Percentiles rank a stretch among this genome's conserved stretches.
Conservation (phyloP, 2,888 invertebrate species). For the Carabus problematicus region DNA sequence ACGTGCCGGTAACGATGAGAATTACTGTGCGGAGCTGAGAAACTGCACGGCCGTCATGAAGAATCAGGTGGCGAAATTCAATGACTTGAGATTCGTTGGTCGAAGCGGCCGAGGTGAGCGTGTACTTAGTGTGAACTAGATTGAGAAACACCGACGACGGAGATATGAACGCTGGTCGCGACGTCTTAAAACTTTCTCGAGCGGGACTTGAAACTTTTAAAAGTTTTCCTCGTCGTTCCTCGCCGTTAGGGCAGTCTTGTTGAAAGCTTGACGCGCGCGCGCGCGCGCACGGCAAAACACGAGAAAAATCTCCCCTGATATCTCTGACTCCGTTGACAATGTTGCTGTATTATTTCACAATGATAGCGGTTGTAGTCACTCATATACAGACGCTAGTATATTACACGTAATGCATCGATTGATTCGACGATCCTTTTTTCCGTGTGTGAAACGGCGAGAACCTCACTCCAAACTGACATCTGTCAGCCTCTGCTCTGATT, state of each 20-base stretch:
- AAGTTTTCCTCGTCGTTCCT: conserved; percentile 26
- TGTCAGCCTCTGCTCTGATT: conserved; percentile 3
- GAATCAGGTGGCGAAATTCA: conserved; percentile 97
- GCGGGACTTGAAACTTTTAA: conserved; percentile 30
- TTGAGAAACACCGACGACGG: not conserved
- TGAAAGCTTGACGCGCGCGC: conserved; percentile 12
- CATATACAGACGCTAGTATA: not conserved
- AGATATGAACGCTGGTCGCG: conserved; percentile 35
- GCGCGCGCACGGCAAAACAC: conserved; percentile 16
- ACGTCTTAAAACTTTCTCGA: conserved; percentile 36
- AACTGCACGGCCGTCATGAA: conserved; percentile 96
- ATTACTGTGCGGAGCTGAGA: conserved; percentile 91
- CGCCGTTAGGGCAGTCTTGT: conserved; percentile 32
- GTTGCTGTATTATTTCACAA: too few relatives aligned
- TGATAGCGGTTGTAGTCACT: too few relatives aligned
- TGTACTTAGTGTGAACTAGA: conserved; percentile 27
- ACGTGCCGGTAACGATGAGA: conserved; percentile 96
- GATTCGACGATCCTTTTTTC: conserved; percentile 11
- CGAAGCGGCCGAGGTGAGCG: conserved; percentile 96
- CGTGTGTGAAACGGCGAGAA: not conserved
- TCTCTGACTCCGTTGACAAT: too few relatives aligned
- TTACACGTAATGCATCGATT: conserved; percentile 18
- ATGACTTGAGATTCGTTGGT: conserved; percentile 96
- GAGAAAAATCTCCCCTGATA: conserved; percentile 2
- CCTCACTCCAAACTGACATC: not conserved